A percentile compares a stretch with the other conserved stretches of the same genome.
These are phyloP conservation scores for Zoanthus gigantus DNA, from an alignment of 92 coral and sea anemone genomes.

Conservation along the genomic window DNA sequence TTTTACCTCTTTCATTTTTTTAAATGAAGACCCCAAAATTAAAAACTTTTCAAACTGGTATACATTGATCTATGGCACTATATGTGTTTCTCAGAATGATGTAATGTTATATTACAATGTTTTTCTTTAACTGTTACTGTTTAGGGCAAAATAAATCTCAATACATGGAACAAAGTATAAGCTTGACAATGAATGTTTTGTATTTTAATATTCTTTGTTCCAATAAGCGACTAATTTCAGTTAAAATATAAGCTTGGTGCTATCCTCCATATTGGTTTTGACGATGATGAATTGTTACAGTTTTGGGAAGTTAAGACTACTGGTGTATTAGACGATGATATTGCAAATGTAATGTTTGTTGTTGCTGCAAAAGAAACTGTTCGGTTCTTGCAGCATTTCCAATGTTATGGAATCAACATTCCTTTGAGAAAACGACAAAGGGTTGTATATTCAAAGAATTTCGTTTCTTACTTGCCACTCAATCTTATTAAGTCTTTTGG, in stretches of 20 bases:
- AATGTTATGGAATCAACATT: neutral
- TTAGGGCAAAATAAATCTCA: neutral
- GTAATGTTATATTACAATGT: too few relatives aligned
- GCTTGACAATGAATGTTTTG: neutral
- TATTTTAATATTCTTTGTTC: too few relatives aligned
- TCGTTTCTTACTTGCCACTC: neutral
- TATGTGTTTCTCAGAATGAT: too few relatives aligned
- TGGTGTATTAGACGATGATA: neutral
- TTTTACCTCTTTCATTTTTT: too few relatives aligned
- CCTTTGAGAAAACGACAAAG: neutral
- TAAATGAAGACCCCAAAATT: too few relatives aligned
- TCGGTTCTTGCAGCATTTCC: neutral
- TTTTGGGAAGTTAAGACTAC: neutral
- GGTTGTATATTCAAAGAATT: neutral
- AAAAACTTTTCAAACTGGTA: too few relatives aligned
- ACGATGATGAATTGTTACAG: neutral
- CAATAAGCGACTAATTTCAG: too few relatives aligned
- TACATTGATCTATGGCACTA: too few relatives aligned
- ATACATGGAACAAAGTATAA: neutral
- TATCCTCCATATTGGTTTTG: neutral
- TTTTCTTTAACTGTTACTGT: too few relatives aligned
- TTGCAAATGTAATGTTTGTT: neutral
- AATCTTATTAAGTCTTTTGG: neutral
- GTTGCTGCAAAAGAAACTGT: neutral
- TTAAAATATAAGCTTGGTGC: neutral